A percentile compares a stretch with the other conserved stretches of the same genome.
Conservation (phyloP, 2,113 vertebrate species). For the Mugil cephalus region DNA sequence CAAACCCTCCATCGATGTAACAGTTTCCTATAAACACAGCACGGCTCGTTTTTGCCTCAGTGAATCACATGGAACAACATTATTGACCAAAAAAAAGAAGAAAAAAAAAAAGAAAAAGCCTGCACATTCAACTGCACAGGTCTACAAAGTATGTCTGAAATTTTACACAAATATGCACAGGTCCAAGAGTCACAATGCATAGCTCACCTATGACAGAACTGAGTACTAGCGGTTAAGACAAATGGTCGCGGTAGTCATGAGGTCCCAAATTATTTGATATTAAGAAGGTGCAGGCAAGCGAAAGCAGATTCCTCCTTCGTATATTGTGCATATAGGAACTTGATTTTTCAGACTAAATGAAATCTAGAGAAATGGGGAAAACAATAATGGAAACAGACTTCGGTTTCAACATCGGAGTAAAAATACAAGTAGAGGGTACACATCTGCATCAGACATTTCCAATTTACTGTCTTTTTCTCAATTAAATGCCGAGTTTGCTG, state of each 20-base stretch:
- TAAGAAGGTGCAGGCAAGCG: conserved; percentile 43
- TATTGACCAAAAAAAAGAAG: background rate
- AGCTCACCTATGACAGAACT: conserved; percentile 75
- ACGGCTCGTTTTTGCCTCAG: conserved; percentile 61
- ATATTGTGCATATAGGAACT: conserved; percentile 59
- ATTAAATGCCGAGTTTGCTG: conserved; percentile 60
- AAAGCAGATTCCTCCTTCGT: conserved; percentile 45
- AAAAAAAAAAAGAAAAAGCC: conserved; percentile 23
- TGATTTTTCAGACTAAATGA: conserved; percentile 46
- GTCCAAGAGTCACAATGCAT: conserved; percentile 82
- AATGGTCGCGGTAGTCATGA: conserved; percentile 63
- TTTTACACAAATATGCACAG: conserved; percentile 63
- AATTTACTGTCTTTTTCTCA: conserved; percentile 10
- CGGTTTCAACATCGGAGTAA: conserved; percentile 3
- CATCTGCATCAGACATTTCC: conserved; percentile 14
- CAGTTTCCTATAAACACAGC: conserved; percentile 10
- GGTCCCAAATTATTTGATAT: conserved; percentile 57
- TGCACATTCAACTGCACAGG: conserved; percentile 54
- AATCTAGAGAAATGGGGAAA: conserved; percentile 2
- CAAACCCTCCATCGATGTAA: background rate
- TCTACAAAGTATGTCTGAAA: conserved; percentile 41
- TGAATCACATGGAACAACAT: conserved; percentile 38
- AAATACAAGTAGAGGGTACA: conserved; percentile 8
- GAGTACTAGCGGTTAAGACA: conserved; percentile 80
- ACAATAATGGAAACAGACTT: conserved; percentile 19